Evolutionary conservation across 1,140 invertebrate species (phyloP), one percentile per base, ranked within the genome.

Genomic region (Colletes latitarsis): DNA sequence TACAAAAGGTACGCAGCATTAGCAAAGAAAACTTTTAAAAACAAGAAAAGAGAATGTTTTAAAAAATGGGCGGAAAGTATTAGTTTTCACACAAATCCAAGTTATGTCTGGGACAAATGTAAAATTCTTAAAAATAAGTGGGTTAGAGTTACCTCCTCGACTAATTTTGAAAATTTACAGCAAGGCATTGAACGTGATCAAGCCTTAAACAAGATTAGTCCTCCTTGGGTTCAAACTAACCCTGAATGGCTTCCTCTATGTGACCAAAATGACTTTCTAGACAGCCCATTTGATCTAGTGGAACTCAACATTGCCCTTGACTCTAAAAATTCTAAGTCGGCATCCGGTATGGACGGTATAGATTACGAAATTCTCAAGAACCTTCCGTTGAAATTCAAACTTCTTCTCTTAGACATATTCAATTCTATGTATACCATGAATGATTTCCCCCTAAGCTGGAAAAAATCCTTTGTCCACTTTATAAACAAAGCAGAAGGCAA

Each of bases 1-100:
- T 86, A 80, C 52, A 86, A 86, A 41, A 79, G 46, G 67, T 6
- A 17, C 1, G 41, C n/a, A 9, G 75, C 82, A 14, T 4, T 75
- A 17, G 67, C 70, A 2, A 86, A 81, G 71, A 79, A 83, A 81
- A 64, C 30, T 17, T 83, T 72, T 41, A 86, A 79, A 69, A 49
- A 39, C 62, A 79, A 76, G 43, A 82, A 83, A 49, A 81, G 73
- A 57, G 17, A 12, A 4, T 57, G 10, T 17, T 62, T 21, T 21
- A 60, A 43, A 39, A 12, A 58, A n/a, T 71, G 58, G 1, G 21
- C 30, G 6, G 55, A 71, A 41, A 53, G 4, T 12, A 71, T 57
- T n/a, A 19, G 55, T 15, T 19, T 58, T 41, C 15, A 57, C 6
- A 57, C 55, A 15, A 19, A 58, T 17, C 21, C 14, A 58, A 39